phyloP scores from a whole-genome alignment of 2,888 invertebrate genomes.

The Acrocyrtus sp. region DNA sequence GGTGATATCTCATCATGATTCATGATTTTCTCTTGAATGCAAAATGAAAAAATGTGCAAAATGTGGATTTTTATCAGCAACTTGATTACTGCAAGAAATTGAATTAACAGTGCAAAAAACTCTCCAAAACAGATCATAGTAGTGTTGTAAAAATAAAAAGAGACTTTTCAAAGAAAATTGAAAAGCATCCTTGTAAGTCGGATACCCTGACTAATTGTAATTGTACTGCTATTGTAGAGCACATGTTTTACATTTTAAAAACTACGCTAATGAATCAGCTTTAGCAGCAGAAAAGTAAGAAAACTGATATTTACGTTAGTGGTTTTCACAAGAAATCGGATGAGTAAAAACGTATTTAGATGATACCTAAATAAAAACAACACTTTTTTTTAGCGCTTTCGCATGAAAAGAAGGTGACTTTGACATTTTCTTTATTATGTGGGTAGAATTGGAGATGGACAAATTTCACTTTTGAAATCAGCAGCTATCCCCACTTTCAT shows the following conservation, averaged over 20 bases:
- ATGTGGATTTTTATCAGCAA: neutral
- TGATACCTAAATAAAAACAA: neutral
- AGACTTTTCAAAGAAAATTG: slow-evolving; percentile 3
- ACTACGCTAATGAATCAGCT: too few relatives aligned
- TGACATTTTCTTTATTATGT: too few relatives aligned
- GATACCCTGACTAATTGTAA: slow-evolving; percentile 33
- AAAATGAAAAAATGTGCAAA: neutral
- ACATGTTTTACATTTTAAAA: too few relatives aligned
- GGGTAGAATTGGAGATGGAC: too few relatives aligned
- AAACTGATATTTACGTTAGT: neutral
- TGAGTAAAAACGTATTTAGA: neutral
- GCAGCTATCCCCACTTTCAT: too few relatives aligned
- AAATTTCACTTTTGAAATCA: too few relatives aligned
- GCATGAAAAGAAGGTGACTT: slow-evolving; percentile 7
- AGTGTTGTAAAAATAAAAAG: neutral
- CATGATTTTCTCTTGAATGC: slow-evolving; percentile 29
- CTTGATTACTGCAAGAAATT: neutral
- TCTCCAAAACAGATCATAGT: neutral
- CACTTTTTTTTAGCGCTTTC: slow-evolving; percentile 6
- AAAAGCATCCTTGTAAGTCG: neutral
- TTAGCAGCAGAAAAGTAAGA: too few relatives aligned
- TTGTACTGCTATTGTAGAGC: slow-evolving; percentile 13
- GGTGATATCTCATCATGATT: slow-evolving; percentile 17
- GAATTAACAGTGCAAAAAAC: slow-evolving; percentile 13
- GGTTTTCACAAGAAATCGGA: slow-evolving; percentile 1